Base-by-base conservation (phyloP, 1,140 invertebrate genomes). In the Megalopta genalis region DNA sequence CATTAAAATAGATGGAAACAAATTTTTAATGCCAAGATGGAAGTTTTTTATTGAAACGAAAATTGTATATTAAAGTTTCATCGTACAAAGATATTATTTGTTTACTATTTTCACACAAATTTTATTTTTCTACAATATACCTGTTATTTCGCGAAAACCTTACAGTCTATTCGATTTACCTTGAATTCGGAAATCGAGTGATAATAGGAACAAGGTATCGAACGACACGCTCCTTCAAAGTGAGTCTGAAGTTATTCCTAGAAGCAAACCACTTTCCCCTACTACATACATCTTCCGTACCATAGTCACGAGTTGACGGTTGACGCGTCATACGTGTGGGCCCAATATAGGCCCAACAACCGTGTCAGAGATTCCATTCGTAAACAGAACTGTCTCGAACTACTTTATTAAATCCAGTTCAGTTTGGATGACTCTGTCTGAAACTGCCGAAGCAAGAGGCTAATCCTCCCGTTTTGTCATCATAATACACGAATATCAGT, bases 351-450 rank as follows among this genome's bases (percentile, higher is more conserved):
- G 27, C 32, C 37, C 63, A 65, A 42, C 21, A 42, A 42, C 37
- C 21, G 10, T 37, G 18, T 23, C 21, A 42, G 63, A n/a, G 10
- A 39, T n/a, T 65, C 7, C 16, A 42, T 9, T 21, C 5, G n/a
- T 42, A 23, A 21, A 42, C 39, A 65, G 39, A 9, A 42, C 2
- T 21, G 37, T 18, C 63, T 12, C 21, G n/a, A 14, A 8, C 12
- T n/a, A 23, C n/a, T 65, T 14, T 8, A 63, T 63, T 42, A 65
- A n/a, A 65, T 65, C 21, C 37, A 18, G 37, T 65, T 65, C 63
- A 23, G 63, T 65, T 65, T 42, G 63, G 37, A 65, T 42, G 21
- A 23, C 21, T 42, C 63, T 23, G 37, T 39, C 4, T 10, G 37
- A 65, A 65, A 65, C 63, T 42, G 32, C 62, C 62, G 16, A 12